These are phyloP conservation scores for Rotaria sp. DNA, from an alignment of 2,888 invertebrate genomes.

Conservation along the genomic window DNA sequence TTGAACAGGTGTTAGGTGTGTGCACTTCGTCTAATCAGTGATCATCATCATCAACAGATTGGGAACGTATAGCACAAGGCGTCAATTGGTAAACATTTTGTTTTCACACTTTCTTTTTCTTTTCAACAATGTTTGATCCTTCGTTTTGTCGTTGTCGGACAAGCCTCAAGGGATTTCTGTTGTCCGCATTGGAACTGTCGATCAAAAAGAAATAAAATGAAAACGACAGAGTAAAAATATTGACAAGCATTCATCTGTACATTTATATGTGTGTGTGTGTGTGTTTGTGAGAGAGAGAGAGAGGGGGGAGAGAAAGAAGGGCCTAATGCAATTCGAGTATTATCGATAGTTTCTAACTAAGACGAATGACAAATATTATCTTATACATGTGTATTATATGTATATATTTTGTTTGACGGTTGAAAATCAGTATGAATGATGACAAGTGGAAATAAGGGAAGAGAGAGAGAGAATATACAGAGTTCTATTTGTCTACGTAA, in stretches of 20 bases:
- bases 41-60: constrained; percentile 30
- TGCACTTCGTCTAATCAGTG: not conserved
- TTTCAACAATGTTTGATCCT: constrained; percentile 4
- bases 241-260: not conserved
- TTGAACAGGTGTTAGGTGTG: not conserved
- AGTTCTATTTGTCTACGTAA: not conserved
- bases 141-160: not conserved
- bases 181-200: not conserved
- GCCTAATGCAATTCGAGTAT: constrained; percentile 6
- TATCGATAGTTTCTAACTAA: not conserved
- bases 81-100: constrained; percentile 19
- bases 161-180: not conserved
- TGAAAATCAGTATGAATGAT: not conserved
- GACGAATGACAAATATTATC: constrained; percentile 14
- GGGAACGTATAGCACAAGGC: constrained; percentile 17
- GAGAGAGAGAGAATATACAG: not conserved
- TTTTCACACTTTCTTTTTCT: constrained; percentile 9
- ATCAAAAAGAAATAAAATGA: not conserved
- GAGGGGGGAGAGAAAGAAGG: not conserved
- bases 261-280: not conserved
- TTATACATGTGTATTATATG: not conserved
- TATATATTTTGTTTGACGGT: not conserved
- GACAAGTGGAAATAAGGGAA: not conserved
- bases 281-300: not conserved
- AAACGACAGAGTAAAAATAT: constrained; percentile 4